Conservation (phyloP, 2,797 vertebrate species). For the Silurus aristotelis region DNA sequence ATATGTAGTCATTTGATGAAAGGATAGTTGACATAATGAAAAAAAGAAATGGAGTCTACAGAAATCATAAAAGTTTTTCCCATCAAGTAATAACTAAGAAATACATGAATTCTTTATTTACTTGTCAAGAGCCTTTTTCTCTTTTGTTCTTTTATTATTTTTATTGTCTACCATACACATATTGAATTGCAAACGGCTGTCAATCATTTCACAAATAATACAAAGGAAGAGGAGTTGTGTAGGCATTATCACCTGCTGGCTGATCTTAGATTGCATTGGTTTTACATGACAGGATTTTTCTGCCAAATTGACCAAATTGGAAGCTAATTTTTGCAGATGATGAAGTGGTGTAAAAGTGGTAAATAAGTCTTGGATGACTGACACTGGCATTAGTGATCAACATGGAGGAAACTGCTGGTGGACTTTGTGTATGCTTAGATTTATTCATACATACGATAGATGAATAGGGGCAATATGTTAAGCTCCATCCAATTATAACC, state of each 20-base stretch:
- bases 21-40: not conserved
- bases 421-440: not conserved
- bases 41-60: not conserved
- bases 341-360: not conserved
- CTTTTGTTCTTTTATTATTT: not conserved
- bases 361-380: slow-evolving; percentile 14
- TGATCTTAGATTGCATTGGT: slow-evolving; percentile 1
- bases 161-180: not conserved
- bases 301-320: not conserved
- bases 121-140: not conserved
- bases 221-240: not conserved
- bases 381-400: not conserved
- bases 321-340: not conserved
- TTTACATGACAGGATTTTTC: not conserved
- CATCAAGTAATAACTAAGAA: not conserved
- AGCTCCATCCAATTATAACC: not conserved
- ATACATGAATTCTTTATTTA: not conserved
- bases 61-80: not conserved
- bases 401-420: not conserved
- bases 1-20: not conserved
- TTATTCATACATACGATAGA: too few relatives aligned
- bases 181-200: not conserved
- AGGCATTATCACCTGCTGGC: not conserved
- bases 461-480: not conserved
- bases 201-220: slow-evolving; percentile 8